Base-by-base conservation (phyloP, 35 echinoderm and acorn worm species). In the Hemicentrotus pulcherrimus region DNA sequence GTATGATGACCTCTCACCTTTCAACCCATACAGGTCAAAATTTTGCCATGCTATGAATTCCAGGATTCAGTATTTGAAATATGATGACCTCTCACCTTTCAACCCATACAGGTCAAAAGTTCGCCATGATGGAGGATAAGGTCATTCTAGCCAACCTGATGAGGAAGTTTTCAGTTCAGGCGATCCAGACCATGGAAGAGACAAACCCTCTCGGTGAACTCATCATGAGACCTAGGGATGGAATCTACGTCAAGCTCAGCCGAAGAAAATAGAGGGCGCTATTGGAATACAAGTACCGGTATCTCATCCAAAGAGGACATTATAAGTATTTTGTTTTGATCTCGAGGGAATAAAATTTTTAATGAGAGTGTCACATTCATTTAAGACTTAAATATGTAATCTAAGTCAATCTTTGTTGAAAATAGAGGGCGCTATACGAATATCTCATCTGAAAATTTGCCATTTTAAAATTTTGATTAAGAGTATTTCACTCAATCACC, bases 81-180 rank as follows among this genome's bases (percentile, higher is more conserved):
- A 41, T 28, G 65, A 78, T 78, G 65, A 28, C 65, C 19, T 28
- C 7, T 78, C 2, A 78, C 65, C 65, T 8, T 78, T 78, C 65
- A 55, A 55, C 50, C 50, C 50, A 10, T 55, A 28, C 65, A 99
- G 98, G 98, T 99, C 98, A 99, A 86, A 96, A 96, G 94, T 99
- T 99, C 95, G 98, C 98, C 60, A n/a, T 96, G 85, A 96, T 97
- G 96, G 98, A 99, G 95, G 98, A 99, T 90, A 99, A 99, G 94
- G 97, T 99, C 28, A 95, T 99, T 0, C 86, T 99, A 7, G 94
- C 98, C 65, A 90, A 94, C 2, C 85, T 99, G 31, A 50, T 99
- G 85, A 92, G 98, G 46, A 92, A 86, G 22, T 97, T 96, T 59
- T 94, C 95, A n/a, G 88, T 97, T 18, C 86, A 96, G 91, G 92